These are phyloP conservation scores for Diachrysia chrysitis DNA, from an alignment of 2,888 invertebrate species.

Conservation along the genomic window DNA sequence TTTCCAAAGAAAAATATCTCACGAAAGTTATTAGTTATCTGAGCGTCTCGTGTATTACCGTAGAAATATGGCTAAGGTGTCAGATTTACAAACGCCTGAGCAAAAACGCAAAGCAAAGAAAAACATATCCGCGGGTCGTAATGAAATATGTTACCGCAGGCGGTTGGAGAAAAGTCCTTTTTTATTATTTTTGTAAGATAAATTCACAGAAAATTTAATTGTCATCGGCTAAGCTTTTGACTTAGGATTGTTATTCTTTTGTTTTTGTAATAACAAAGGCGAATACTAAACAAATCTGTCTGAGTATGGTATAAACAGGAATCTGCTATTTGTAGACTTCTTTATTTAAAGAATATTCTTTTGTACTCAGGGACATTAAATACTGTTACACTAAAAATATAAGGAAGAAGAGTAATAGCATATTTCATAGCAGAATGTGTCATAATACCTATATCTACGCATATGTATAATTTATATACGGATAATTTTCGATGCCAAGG, in stretches of 20 bases:
- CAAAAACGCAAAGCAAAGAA: slow-evolving; percentile 66
- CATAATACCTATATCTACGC: neutral
- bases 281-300: neutral
- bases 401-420: neutral
- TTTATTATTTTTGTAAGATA: slow-evolving; percentile 55
- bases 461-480: too few species aligned
- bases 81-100: slow-evolving; percentile 70
- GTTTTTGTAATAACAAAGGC: slow-evolving; percentile 25
- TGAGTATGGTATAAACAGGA: neutral
- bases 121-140: slow-evolving; percentile 61
- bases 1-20: neutral
- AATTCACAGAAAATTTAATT: slow-evolving; percentile 52
- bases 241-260: slow-evolving; percentile 35
- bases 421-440: neutral
- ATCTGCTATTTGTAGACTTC: neutral
- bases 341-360: neutral
- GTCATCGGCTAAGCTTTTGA: slow-evolving; percentile 35
- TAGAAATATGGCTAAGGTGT: slow-evolving; percentile 61
- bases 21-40: slow-evolving; percentile 15
- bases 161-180: slow-evolving; percentile 62
- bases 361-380: too few species aligned
- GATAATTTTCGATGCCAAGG: neutral
- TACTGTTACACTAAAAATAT: neutral
- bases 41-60: slow-evolving; percentile 46
- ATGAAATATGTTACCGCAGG: slow-evolving; percentile 73